Conservation (phyloP, 2,888 invertebrate genomes). For the Conchocele bisecta region DNA sequence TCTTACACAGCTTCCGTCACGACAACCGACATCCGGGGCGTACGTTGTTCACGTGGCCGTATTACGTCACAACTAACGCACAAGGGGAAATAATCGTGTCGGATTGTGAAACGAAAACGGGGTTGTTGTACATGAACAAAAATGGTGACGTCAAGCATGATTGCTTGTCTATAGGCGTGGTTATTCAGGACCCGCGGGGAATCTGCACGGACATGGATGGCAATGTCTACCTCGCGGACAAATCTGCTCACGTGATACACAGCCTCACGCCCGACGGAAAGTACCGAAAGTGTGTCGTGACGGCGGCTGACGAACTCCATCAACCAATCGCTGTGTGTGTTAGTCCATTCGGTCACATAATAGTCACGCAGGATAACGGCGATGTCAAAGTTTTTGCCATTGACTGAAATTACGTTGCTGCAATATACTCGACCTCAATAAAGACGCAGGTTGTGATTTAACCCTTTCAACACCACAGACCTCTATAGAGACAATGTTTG, state of each 20-base stretch:
- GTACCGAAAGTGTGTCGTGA: constrained; percentile 60
- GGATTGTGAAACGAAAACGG: constrained; percentile 66
- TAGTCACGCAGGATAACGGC: constrained; percentile 68
- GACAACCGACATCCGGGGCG: constrained; percentile 61
- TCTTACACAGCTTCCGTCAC: constrained; percentile 58
- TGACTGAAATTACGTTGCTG: constrained; percentile 41
- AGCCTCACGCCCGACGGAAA: constrained; percentile 61
- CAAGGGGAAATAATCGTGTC: constrained; percentile 65
- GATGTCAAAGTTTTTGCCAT: constrained; percentile 65
- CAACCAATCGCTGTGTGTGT: constrained; percentile 68
- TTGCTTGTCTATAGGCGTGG: constrained; percentile 48
- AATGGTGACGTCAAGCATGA: constrained; percentile 63
- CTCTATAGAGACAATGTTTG: no score
- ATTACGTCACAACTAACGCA: constrained; percentile 61
- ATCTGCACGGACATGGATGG: constrained; percentile 64
- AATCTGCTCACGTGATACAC: constrained; percentile 64
- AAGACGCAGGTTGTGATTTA: no score
- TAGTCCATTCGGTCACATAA: constrained; percentile 67
- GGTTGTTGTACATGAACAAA: constrained; percentile 58
- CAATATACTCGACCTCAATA: no score
- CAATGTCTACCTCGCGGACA: constrained; percentile 65
- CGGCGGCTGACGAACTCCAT: constrained; percentile 57
- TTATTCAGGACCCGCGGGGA: constrained; percentile 65
- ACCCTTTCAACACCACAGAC: no score
- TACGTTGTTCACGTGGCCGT: constrained; percentile 67